Base-by-base conservation (phyloP, 2,888 invertebrate species). In the Caenorhabditis sinica region DNA sequence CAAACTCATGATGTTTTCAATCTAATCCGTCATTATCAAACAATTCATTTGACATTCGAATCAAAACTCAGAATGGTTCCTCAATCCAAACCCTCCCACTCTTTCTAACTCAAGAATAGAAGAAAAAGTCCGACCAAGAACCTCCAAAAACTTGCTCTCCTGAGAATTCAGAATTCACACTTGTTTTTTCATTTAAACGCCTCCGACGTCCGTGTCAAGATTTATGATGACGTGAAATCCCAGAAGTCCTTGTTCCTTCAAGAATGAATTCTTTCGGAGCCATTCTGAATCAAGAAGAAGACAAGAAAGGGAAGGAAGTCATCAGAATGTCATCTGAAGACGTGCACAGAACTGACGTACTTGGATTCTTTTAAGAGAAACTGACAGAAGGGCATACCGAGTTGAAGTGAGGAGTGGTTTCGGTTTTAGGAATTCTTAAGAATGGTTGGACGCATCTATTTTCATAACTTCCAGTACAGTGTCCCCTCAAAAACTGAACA, bases 121-220 rank as follows among this genome's bases (percentile, higher is more conserved):
- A 60, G 1, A 40, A 40, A 68, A 51, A 68, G 51, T 69, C 20
- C 15, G 25, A 56, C 56, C 69, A 56, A 69, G 40, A 56, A 56
- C 69, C 69, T 25, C 40, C 3, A 8, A 33, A 63, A 40, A 45
- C 20, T n/a, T n/a, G n/a, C n/a, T 65, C 74, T 17, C 43, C n/a
- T 2, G 75, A 63, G 72, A 49, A 60, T 72, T 72, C 58, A 40
- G 63, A 53, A 45, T 74, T 66, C 53, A 43, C 60, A 72, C 65
- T 75, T 75, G 75, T 65, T 75, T 74, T 74, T 75, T 66, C 65
- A 65, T 75, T 75, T 65, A 74, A 75, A 65, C 75, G 75, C 75
- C 75, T 75, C 75, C 65, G 65, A 1, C n/a, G n/a, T n/a, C n/a
- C 36, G 28, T 69, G 69, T 69, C 69, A 69, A 25, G 69, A 69